Evolutionary conservation across 2,888 invertebrate species (phyloP).

Genomic region (Venusia cambrica): DNA sequence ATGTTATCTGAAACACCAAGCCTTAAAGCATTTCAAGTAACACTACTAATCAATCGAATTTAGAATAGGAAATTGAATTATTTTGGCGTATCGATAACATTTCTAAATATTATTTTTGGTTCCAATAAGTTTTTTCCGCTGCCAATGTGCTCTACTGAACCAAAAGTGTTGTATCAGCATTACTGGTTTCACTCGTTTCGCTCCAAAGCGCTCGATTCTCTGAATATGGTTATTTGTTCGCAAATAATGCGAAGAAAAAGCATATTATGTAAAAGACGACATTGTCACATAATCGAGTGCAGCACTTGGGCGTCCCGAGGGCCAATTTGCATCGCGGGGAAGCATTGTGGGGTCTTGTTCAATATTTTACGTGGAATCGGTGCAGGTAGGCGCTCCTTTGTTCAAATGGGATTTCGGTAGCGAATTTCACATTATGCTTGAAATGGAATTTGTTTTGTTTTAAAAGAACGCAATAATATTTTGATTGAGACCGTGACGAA

Average conservation of each 20-base stretch:
- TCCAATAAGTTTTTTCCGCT: no score
- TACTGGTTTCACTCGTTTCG: neutral
- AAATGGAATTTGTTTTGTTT: neutral
- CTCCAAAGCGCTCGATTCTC: conserved; percentile 3
- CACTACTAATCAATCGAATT: no score
- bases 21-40: no score
- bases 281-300: conserved; percentile 50
- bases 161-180: conserved; percentile 7
- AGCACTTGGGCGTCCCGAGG: conserved; percentile 33
- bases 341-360: conserved; percentile 29
- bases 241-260: conserved; percentile 27
- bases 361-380: conserved; percentile 43
- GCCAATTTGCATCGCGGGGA: conserved; percentile 48
- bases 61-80: no score
- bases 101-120: no score
- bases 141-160: neutral
- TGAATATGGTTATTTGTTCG: conserved; percentile 18
- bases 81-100: no score
- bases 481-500: no score
- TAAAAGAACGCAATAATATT: no score
- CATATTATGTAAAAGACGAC: conserved; percentile 33
- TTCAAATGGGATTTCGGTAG: conserved; percentile 8
- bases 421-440: neutral
- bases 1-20: no score
- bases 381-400: conserved; percentile 31